These are phyloP conservation scores for Misgurnus anguillicaudatus DNA, from an alignment of 2,113 vertebrate species.

Conservation along the genomic window DNA sequence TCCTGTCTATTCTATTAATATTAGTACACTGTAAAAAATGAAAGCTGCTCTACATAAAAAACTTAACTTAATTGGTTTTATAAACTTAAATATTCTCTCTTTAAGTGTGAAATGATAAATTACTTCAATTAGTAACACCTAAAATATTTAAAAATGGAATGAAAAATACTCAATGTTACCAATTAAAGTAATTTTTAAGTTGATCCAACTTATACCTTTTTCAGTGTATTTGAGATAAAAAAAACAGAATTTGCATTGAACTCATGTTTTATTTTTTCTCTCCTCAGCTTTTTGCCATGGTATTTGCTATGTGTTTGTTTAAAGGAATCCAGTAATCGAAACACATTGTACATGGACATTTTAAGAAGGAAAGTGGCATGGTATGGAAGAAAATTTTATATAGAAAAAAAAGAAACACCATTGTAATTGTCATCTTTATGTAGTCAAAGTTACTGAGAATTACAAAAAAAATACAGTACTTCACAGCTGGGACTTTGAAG, in stretches of 20 bases:
- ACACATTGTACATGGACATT: conserved; percentile 25
- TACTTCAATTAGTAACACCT: no score
- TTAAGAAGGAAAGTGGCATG: conserved; percentile 40
- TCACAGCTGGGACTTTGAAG: conserved; percentile 73
- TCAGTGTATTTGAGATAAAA: no score
- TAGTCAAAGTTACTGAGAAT: conserved; percentile 35
- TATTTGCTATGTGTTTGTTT: conserved; percentile 95
- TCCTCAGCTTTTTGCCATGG: conserved; percentile 89
- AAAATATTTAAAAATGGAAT: no score
- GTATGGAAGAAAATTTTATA: conserved; percentile 21
- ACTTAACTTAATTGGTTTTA: background rate
- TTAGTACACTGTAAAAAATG: no score
- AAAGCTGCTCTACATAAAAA: no score
- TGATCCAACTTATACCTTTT: no score
- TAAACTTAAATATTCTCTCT: no score
- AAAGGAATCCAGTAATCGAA: conserved; percentile 84
- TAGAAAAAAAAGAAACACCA: conserved; percentile 54
- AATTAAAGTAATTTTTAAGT: no score
- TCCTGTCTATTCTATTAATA: background rate
- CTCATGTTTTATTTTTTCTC: conserved; percentile 3
- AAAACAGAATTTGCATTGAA: background rate
- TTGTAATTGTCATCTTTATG: conserved; percentile 65
- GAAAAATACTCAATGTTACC: no score
- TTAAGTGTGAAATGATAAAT: no score
- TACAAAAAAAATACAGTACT: conserved; percentile 73